Base-by-base conservation (phyloP, 2,797 vertebrate genomes). In the Pteronotus mesoamericanus region DNA sequence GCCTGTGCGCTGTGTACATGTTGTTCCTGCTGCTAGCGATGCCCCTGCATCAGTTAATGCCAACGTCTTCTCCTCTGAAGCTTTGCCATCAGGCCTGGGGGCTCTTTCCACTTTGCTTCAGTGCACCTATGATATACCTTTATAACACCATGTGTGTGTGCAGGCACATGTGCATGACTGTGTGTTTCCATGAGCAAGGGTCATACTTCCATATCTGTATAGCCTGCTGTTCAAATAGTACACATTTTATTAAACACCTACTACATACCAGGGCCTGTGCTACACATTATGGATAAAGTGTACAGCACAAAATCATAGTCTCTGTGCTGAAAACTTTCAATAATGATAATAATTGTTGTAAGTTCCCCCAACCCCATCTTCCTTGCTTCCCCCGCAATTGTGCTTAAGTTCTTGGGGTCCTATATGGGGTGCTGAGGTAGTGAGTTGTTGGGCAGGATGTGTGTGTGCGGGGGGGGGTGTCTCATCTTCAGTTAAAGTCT, bases 381-480 rank as follows among this genome's bases (percentile, higher is more conserved):
- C 11, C 11, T 22, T 42, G 0, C 4, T 3, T 24, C 11, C 3
- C 32, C 32, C 34, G 15, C 19, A 29, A 79, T 8, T 37, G 6
- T 11, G 21, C 34, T 7, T 86, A 57, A 19, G 39, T 68, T 85
- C 37, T 48, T 78, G 34, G 64, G 12, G 21, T 78, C 78, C 42
- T 37, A 3, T 18, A 11, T 61, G 51, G 2, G 51, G 2, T 80
- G 80, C 57, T 44, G 26, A 68, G 59, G 32, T n/a, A 74, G 6
- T 75, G 26, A 12, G 15, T 53, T 86, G 29, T 21, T 24, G 24
- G 39, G 32, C 11, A 5, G 4, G 21, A 3, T 18, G 2, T 4
- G 1, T 0, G 0, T 8, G 0, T 32, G 29, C 46, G 44, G 32
- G 61, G 12, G 6, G 5, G 0, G 5, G 2, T 5, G 18, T 80